A percentile compares a stretch with the other conserved stretches of the same genome.
phyloP scores from a whole-genome alignment of 2,888 invertebrate species.

The Drosophila paranaensis region DNA sequence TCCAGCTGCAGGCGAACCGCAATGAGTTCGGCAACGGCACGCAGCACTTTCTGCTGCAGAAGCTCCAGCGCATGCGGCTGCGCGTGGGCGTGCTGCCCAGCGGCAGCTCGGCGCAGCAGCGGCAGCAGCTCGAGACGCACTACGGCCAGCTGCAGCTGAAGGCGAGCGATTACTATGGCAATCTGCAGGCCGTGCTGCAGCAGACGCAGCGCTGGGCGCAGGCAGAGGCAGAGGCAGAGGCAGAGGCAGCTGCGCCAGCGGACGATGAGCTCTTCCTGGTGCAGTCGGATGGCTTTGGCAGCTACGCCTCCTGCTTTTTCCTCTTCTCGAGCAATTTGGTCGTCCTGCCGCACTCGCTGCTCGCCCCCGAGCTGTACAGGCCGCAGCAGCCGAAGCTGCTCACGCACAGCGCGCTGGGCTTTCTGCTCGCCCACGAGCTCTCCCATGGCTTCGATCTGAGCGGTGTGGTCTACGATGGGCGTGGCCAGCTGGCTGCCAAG shows the following conservation, averaged over 20 bases:
- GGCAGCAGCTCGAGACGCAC: constrained; percentile 22
- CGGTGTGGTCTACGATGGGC: constrained; percentile 15
- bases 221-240: too few species aligned
- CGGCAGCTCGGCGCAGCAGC: background rate
- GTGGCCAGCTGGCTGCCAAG: constrained; percentile 1
- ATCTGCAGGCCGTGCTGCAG: constrained; percentile 30
- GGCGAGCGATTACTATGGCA: constrained; percentile 52
- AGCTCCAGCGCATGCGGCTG: constrained; percentile 47
- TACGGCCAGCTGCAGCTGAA: constrained; percentile 38
- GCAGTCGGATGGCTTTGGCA: constrained; percentile 42
- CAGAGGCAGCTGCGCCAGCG: background rate
- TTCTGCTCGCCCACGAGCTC: constrained; percentile 58
- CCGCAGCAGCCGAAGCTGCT: constrained; percentile 22
- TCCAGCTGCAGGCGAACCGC: constrained; percentile 41
- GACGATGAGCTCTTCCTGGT: constrained; percentile 14
- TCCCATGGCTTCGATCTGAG: constrained; percentile 52
- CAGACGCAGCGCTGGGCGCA: constrained; percentile 10
- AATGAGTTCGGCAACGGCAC: constrained; percentile 32
- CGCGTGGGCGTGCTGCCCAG: constrained; percentile 53
- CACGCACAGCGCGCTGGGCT: constrained; percentile 52
- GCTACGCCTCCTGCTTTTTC: constrained; percentile 58
- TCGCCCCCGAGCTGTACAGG: constrained; percentile 37
- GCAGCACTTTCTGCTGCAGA: constrained; percentile 32
- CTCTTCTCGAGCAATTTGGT: constrained; percentile 33
- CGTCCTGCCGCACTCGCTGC: constrained; percentile 50